Evolutionary conservation across 2,888 invertebrate genomes (phyloP), one percentile per base, ranked within the genome.

Genomic region (Pollenia angustigena): DNA sequence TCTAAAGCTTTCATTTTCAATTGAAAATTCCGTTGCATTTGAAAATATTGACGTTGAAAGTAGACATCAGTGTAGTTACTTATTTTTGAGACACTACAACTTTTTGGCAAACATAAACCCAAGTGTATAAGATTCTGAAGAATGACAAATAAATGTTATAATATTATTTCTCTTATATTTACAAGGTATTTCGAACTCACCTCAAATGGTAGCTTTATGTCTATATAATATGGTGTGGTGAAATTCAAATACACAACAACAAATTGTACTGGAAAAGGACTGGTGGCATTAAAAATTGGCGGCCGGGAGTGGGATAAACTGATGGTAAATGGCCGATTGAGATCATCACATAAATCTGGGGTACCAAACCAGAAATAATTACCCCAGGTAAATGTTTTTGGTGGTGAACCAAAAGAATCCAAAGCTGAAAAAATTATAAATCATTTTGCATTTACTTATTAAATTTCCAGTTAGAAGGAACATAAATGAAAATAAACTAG

Each of bases 71-170:
- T 89, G 58, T 90, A 90, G 1, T 87, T 85, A 4, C 86, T 78
- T 58, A 92, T 89, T 62, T 93, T 92, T 23, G 89, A 86, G n/a
- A 89, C 88, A 1, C 91, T 87, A 76, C 94, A 94, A 0, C 93
- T 92, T 4, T 91, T 89, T 0, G 94, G 94, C 23, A 94, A 88
- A 88, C 94, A 94, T 3, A 94, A 89, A 10, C 94, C 94, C 16
- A 94, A 89, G 14, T 93, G 92, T n/a, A 94, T 90, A 54, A 89
- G 88, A 68, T 89, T 87, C 91, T 91, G 81, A 32, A 79, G 66
- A 52, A 7, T 60, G 4, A 42, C 0, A 58, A 46, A 68, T 46
- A 40, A 14, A 4, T 56, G 2, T 32, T 32, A 32, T 1, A 40
- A 0, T 2, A 12, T n/a, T 7, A 50, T 69, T 12, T 11, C 12